Evolutionary conservation across 2,113 vertebrate genomes (phyloP), one percentile per base, ranked within the genome.

Genomic region (Anthoscopus minutus): DNA sequence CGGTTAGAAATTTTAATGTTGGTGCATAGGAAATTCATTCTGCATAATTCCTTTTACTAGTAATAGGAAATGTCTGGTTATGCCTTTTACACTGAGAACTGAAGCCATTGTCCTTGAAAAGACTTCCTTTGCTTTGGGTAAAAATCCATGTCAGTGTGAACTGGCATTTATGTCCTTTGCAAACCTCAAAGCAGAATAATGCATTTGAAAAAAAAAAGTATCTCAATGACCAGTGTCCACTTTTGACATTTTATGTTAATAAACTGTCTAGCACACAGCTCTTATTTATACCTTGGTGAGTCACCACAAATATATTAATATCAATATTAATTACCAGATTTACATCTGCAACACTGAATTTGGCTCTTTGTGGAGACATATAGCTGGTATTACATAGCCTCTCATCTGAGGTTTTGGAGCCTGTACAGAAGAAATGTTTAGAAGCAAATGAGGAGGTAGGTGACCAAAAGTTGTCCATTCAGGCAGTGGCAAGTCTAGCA

Each of bases 1-100:
- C 40, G 0, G 70, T 88, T 95, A 76, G 73, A 79, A 92, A 96
- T 94, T 93, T 95, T 93, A 88, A 80, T 92, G 71, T 92, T 85
- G 54, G 40, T 69, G 85, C 70, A 76, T 16, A 89, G 70, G 74
- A 91, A 69, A 94, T 91, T 91, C 81, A 89, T 64, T 50, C 90
- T 72, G 93, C 81, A 77, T 94, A 94, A 94, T 89, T 94, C 71
- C 45, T 93, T 94, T 93, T 71, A 27, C 67, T 81, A 2, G 8
- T 95, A 79, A 82, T 69, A 82, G 45, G 71, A 95, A 65, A 61
- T 82, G 79, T 85, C 85, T 92, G 45, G 61, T 79, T 91, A 80
- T 80, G 58, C 51, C 45, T 91, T 93, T 89, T 84, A 67, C 25
- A 37, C 38, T 40, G 42, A 86, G 53, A 93, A 79, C 4, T 50